phyloP scores from a whole-genome alignment of 2,797 vertebrate species.

The Chromis chromis region DNA sequence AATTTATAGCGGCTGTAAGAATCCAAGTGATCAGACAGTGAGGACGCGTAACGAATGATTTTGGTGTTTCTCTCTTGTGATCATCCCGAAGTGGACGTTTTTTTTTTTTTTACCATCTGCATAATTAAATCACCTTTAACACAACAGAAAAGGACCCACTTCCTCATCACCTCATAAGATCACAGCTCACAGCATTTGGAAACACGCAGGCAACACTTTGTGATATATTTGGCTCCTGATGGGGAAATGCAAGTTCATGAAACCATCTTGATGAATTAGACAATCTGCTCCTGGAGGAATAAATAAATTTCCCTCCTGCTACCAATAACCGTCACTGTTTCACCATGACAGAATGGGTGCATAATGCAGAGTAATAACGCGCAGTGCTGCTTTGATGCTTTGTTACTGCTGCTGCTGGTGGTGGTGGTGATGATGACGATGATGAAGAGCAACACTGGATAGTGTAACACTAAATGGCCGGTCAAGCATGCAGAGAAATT shows the following conservation, averaged over 20 bases:
- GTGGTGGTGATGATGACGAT: constrained; percentile 28
- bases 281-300: constrained; percentile 43
- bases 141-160: not conserved
- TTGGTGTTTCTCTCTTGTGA: too few species aligned
- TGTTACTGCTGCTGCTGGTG: constrained; percentile 26
- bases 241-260: constrained; percentile 2
- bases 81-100: not conserved
- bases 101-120: not conserved
- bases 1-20: constrained; percentile 35
- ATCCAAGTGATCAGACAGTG: constrained; percentile 26
- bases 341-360: constrained; percentile 55
- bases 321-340: constrained; percentile 45
- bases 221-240: constrained; percentile 6
- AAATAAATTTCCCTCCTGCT: constrained; percentile 55
- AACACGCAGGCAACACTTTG: not conserved
- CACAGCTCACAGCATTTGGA: not conserved
- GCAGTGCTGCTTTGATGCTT: constrained; percentile 32
- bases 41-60: not conserved
- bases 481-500: constrained; percentile 40
- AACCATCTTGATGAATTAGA: constrained; percentile 39
- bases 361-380: constrained; percentile 43
- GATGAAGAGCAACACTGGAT: constrained; percentile 35
- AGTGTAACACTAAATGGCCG: constrained; percentile 32
- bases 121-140: constrained; percentile 18
- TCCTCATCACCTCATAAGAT: not conserved